A percentile compares a stretch with the other conserved stretches of the same genome.
Evolutionary conservation across 1,140 invertebrate species (phyloP).

Genomic region (Pogonomyrmex californicus): DNA sequence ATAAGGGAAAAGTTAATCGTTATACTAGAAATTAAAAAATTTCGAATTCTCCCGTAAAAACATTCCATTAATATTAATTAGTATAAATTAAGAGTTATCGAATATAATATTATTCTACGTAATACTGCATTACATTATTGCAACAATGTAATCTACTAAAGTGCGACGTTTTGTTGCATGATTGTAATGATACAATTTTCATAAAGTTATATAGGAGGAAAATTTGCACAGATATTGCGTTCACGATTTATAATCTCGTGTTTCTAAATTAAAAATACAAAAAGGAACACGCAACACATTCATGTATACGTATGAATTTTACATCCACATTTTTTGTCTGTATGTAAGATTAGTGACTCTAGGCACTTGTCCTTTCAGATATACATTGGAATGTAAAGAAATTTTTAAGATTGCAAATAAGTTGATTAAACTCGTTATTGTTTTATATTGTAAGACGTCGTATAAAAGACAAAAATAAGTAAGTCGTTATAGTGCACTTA

Average conservation of each 20-base stretch:
- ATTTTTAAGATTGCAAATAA: not conserved
- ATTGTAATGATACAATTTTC: not conserved
- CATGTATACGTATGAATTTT: not conserved
- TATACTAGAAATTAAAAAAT: constrained; percentile 41
- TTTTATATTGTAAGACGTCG: constrained; percentile 22
- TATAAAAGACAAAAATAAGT: constrained; percentile 34
- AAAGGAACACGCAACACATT: constrained; percentile 37
- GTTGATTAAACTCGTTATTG: constrained; percentile 13
- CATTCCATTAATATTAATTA: not conserved
- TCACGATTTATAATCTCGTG: constrained; percentile 53
- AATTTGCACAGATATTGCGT: constrained; percentile 50
- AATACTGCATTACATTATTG: constrained; percentile 48
- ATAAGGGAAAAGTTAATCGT: not conserved
- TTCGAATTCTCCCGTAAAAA: not conserved
- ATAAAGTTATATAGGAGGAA: not conserved
- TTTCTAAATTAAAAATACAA: constrained; percentile 7
- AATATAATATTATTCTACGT: constrained; percentile 19
- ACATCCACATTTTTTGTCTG: constrained; percentile 10
- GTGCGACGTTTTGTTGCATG: constrained; percentile 3
- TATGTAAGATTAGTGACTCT: constrained; percentile 63
- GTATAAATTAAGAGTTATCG: constrained; percentile 22
- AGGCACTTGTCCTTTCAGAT: constrained; percentile 70
- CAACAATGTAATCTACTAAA: constrained; percentile 41
- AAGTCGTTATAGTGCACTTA: constrained; percentile 3
- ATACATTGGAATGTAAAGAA: constrained; percentile 63